A percentile compares a stretch with the other conserved stretches of the same genome.
Conservation (phyloP, 2,888 invertebrate species). For the Plagiodera versicolora region DNA sequence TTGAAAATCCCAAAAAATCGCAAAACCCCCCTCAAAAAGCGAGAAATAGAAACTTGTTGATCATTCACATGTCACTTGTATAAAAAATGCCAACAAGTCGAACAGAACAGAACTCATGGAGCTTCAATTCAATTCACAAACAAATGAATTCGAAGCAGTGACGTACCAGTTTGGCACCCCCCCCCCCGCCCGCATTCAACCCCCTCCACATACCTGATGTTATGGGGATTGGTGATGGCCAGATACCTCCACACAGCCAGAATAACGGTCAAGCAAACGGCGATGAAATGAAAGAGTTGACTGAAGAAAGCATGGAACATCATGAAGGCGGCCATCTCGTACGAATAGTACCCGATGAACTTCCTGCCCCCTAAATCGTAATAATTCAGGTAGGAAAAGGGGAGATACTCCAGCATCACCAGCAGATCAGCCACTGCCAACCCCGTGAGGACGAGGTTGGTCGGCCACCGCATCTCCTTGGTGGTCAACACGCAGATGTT, state of each 20-base stretch:
- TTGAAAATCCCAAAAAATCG: no score
- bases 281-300: constrained; percentile 86
- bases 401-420: constrained; percentile 94
- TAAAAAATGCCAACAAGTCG: no score
- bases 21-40: no score
- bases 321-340: constrained; percentile 82
- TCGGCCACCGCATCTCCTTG: constrained; percentile 88
- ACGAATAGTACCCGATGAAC: constrained; percentile 62
- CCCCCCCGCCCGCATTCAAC: no score
- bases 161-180: no score
- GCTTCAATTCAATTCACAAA: no score
- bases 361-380: constrained; percentile 63
- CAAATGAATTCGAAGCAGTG: no score
- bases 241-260: constrained; percentile 92
- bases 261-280: constrained; percentile 90
- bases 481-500: constrained; percentile 89
- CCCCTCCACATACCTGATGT: constrained; percentile 59
- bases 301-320: constrained; percentile 88
- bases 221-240: constrained; percentile 80
- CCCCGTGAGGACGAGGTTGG: constrained; percentile 88
- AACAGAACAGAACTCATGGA: no score
- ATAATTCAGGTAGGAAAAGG: constrained; percentile 81
- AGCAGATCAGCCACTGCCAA: constrained; percentile 89
- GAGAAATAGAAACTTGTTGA: no score
- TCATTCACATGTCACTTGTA: no score